Evolutionary conservation across 2,888 invertebrate genomes (phyloP), one percentile per base, ranked within the genome.

Genomic region (Sipha maydis): DNA sequence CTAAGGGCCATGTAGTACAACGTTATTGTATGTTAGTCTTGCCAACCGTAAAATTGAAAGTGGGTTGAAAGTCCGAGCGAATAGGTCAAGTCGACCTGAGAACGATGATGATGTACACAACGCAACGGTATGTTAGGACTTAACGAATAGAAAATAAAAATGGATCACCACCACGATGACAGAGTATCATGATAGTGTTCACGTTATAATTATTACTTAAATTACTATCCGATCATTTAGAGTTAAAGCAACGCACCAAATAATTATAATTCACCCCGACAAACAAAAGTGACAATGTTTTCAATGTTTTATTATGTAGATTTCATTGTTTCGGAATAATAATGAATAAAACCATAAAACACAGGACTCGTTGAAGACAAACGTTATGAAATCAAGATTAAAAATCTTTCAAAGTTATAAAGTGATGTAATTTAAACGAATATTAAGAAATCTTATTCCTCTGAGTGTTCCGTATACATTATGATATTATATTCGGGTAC

Each of bases 1-100:
- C 48, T 28, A 31, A 80, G 61, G 80, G 61, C 31, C 56, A 2
- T n/a, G n/a, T n/a, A 34, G 56, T 34, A 79, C 31, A 38, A 21
- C 67, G 38, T 67, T 80, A 67, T 61, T 54, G 11, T 78, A n/a
- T 28, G 69, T 71, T 82, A 7, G 48, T 28, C 28, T 82, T 69
- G 25, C 69, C 69, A 31, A 48, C 82, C 82, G 48, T 82, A 69
- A 82, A 82, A 82, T 82, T 21, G 69, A 69, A 82, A 82, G 41
- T 38, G 61, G n/a, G 67, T 25, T 25, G 38, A 67, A 67, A 28
- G 38, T 61, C 38, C 34, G 25, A 80, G 21, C 69, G 71, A 31
- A 17, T 71, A 31, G 71, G 17, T 71, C 71, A 71, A 28, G 69
- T 69, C 28, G n/a, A 17, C 28, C 28, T 17, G 28, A 71, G 17